Evolutionary conservation across 1,140 invertebrate species (phyloP).

Genomic region (Drosophila santomea): DNA sequence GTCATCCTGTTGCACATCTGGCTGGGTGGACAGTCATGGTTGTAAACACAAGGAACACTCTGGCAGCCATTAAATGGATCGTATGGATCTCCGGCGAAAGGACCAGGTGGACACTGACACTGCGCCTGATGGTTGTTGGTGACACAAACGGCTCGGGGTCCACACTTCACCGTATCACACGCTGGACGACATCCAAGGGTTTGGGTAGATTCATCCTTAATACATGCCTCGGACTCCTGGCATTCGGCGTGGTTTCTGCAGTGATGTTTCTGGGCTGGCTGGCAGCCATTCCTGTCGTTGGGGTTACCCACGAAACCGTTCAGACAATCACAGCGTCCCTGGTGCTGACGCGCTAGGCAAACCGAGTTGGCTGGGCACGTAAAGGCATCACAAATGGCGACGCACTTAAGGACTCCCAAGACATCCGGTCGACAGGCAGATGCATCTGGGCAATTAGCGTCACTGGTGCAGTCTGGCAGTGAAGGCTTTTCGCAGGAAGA

Average conservation of each 20-base stretch:
- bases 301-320: conserved; percentile 94
- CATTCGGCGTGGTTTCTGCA: conserved; percentile 93
- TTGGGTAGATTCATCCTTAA: conserved; percentile 83
- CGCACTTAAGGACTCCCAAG: conserved; percentile 93
- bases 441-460: conserved; percentile 89
- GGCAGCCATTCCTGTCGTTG: conserved; percentile 94
- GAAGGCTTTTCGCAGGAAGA: conserved; percentile 93
- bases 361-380: conserved; percentile 93
- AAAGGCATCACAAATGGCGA: conserved; percentile 90
- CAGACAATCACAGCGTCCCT: conserved; percentile 91
- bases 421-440: conserved; percentile 92
- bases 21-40: conserved; percentile 91
- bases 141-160: conserved; percentile 93
- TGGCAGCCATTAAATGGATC: conserved; percentile 90
- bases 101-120: conserved; percentile 94
- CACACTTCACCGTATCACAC: conserved; percentile 91
- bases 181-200: conserved; percentile 89
- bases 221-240: conserved; percentile 91
- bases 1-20: conserved; percentile 93
- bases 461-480: conserved; percentile 90
- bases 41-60: conserved; percentile 93
- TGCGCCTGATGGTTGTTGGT: conserved; percentile 94
- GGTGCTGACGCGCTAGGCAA: conserved; percentile 90
- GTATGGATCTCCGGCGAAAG: conserved; percentile 93
- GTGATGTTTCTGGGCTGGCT: conserved; percentile 88